Base-by-base conservation (phyloP, 2,888 invertebrate species). In the Cacoxenus indagator region DNA sequence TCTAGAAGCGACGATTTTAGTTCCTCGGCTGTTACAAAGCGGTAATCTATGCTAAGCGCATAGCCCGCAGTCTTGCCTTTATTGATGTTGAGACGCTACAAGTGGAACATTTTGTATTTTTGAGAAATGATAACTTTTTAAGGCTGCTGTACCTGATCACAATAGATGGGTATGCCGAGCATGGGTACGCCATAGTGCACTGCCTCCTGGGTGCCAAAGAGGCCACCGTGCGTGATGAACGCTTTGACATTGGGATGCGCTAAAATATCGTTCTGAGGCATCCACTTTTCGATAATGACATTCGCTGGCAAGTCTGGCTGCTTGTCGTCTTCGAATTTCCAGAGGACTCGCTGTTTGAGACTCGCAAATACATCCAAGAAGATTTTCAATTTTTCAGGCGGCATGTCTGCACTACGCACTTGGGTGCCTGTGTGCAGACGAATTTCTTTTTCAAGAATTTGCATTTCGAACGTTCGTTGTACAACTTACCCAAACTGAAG, bases 201-300 rank as follows among this genome's bases (percentile, higher is more conserved):
- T 0, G 87, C 84, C 70, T 89, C 89, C 69, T 86, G 86, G 2
- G 82, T 83, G 26, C 88, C 86, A 31, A 87, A 78, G 1, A 82
- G 73, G 0, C 85, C 85, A 0, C 88, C 88, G 24, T 89, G 89
- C 0, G 86, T 81, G n/a, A 89, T 88, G 72, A 89, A 89, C 0
- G 88, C 75, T 68, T 84, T 87, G 0, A 88, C 76, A 69, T 88
- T 88, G 0, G 81, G 85, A 78, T 89, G 88, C 0, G 84, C 87
- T 73, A 86, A 67, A 24, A 90, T 85, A 73, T 89, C 89, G 37
- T 82, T 85, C 74, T 90, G 90, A 0, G 90, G 90, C 69, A 90
- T 76, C 90, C 90, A 90, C 43, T 87, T 88, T 27, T 83, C 80
- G 0, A 89, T 69, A 73, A 86, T 84, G 0, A 90, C 79, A 74